Percentiles rank a stretch among this genome's conserved stretches.
phyloP scores from a whole-genome alignment of 2,113 vertebrate genomes.

The Solea solea region DNA sequence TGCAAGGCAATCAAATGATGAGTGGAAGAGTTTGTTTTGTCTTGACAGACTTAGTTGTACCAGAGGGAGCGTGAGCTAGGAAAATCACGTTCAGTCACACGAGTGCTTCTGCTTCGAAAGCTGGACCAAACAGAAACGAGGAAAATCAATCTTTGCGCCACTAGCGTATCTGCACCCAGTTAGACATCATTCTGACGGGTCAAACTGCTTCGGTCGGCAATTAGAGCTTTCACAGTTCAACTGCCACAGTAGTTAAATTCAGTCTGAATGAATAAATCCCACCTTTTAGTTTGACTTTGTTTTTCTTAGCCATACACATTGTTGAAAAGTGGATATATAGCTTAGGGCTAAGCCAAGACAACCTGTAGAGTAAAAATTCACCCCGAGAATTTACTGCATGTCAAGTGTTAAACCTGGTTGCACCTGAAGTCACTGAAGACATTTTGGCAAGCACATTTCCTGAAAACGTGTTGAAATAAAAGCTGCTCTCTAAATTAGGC shows the following conservation, averaged over 20 bases:
- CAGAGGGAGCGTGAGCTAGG: constrained; percentile 42
- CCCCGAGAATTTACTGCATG: constrained; percentile 14
- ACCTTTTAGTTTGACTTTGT: constrained; percentile 10
- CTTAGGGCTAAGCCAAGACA: constrained; percentile 13
- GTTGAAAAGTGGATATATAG: constrained; percentile 36
- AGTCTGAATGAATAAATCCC: constrained; percentile 28
- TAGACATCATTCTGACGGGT: constrained; percentile 25
- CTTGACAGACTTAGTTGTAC: constrained; percentile 33
- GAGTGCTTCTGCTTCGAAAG: constrained; percentile 34
- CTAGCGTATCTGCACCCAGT: background rate
- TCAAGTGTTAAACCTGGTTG: constrained; percentile 32
- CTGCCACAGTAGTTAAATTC: constrained; percentile 15
- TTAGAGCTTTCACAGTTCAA: constrained; percentile 13
- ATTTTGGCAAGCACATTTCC: constrained; percentile 62
- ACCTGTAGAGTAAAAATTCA: constrained; percentile 30
- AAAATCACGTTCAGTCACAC: constrained; percentile 49
- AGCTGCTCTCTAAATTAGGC: constrained; percentile 29
- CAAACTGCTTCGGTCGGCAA: background rate
- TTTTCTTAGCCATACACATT: constrained; percentile 21
- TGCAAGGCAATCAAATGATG: constrained; percentile 53
- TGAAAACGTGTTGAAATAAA: constrained; percentile 41
- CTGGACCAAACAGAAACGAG: constrained; percentile 31
- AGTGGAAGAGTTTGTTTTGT: constrained; percentile 45
- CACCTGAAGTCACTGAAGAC: constrained; percentile 35
- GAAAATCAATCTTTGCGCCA: constrained; percentile 40